Percentiles rank a stretch among this genome's conserved stretches.
Evolutionary conservation across 2,797 vertebrate species (phyloP).

Genomic region (Pterois miles): DNA sequence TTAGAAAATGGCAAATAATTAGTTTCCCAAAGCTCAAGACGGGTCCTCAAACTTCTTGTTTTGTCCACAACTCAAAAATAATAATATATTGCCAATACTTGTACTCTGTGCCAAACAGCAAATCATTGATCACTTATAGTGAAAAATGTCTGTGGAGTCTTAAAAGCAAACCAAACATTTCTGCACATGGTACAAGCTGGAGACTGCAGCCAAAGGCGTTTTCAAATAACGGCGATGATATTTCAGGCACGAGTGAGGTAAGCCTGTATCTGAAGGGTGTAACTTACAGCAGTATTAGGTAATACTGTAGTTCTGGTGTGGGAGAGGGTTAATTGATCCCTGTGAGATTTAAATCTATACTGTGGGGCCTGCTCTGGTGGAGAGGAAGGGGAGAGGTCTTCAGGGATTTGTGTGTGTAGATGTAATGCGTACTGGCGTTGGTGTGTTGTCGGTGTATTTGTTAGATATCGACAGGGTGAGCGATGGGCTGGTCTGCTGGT

Average conservation of each 20-base stretch:
- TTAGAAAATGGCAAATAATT: too few relatives aligned
- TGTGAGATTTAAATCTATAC: slow-evolving; percentile 52
- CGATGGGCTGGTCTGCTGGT: slow-evolving; percentile 6
- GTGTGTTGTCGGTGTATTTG: background rate
- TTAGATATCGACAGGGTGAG: slow-evolving; percentile 29
- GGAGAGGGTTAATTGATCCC: slow-evolving; percentile 66
- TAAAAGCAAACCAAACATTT: background rate
- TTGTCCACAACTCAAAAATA: too few relatives aligned
- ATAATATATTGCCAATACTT: background rate
- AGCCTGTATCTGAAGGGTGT: slow-evolving; percentile 35
- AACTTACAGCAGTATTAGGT: slow-evolving; percentile 46
- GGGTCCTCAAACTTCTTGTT: too few relatives aligned
- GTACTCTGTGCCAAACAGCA: background rate
- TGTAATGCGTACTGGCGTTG: background rate
- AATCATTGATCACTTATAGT: background rate
- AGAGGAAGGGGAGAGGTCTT: slow-evolving; percentile 14
- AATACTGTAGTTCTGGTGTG: slow-evolving; percentile 41
- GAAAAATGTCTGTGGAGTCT: background rate
- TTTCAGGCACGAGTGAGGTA: slow-evolving; percentile 41
- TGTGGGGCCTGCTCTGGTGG: slow-evolving; percentile 1
- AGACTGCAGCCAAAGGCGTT: background rate
- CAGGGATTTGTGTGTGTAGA: slow-evolving; percentile 26
- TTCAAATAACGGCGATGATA: slow-evolving; percentile 1
- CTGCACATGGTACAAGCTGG: background rate
- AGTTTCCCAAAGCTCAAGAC: too few relatives aligned